phyloP scores from a whole-genome alignment of 2,113 vertebrate species.

The Silurus meridionalis region DNA sequence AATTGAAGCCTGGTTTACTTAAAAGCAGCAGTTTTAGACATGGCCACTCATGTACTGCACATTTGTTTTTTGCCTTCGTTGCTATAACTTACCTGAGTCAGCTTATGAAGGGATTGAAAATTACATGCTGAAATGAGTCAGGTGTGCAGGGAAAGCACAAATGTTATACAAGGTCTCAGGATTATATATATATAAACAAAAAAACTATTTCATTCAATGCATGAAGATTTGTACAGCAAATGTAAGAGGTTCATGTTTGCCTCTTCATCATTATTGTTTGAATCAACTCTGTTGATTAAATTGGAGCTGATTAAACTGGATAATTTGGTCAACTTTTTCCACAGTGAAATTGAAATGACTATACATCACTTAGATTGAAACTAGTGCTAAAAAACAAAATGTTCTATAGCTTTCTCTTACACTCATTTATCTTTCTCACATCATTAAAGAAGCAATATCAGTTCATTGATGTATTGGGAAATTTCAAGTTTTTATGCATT shows the following conservation, averaged over 20 bases:
- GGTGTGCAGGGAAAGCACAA: slow-evolving; percentile 14
- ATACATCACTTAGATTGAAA: neutral
- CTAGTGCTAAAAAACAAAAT: neutral
- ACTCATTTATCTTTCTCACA: slow-evolving; percentile 14
- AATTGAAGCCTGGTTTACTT: neutral
- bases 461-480: slow-evolving; percentile 7
- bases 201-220: neutral
- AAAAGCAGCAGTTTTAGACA: neutral
- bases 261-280: too few relatives aligned
- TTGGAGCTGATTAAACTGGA: neutral
- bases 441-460: slow-evolving; percentile 15
- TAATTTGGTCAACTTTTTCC: neutral
- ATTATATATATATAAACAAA: neutral
- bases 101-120: slow-evolving; percentile 13
- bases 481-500: neutral
- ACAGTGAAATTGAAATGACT: neutral
- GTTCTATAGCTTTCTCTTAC: neutral
- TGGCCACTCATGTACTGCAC: slow-evolving; percentile 5
- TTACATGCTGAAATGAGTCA: slow-evolving; percentile 4
- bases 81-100: slow-evolving; percentile 1
- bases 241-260: too few relatives aligned
- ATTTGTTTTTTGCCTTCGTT: slow-evolving; percentile 2
- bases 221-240: too few relatives aligned
- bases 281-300: too few relatives aligned
- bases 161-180: neutral